These are phyloP conservation scores for Aphyosemion australe DNA, from an alignment of 2,113 vertebrate genomes.

Conservation along the genomic window DNA sequence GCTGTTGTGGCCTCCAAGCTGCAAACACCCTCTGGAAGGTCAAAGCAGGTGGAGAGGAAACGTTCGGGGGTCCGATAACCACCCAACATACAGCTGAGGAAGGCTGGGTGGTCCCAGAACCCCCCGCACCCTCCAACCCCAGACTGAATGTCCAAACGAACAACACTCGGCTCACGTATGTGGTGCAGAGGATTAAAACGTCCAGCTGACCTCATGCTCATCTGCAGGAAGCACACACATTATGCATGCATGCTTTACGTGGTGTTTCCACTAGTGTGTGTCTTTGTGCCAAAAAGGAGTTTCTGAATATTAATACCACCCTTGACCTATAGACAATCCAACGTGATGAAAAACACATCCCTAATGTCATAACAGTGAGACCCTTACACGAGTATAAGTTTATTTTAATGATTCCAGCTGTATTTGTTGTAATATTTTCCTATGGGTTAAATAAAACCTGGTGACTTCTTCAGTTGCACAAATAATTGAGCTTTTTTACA, in stretches of 20 bases:
- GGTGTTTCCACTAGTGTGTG: constrained; percentile 2
- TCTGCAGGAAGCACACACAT: constrained; percentile 13
- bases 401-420: no score
- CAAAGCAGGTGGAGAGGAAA: constrained; percentile 56
- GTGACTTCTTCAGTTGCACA: no score
- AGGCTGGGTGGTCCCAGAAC: constrained; percentile 48
- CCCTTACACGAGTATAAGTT: no score
- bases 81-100: constrained; percentile 60
- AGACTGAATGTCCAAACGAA: constrained; percentile 1
- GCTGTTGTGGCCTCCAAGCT: constrained; percentile 44
- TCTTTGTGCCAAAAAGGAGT: constrained; percentile 3
- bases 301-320: background rate
- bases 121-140: background rate
- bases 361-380: no score
- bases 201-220: constrained; percentile 34
- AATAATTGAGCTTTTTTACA: no score
- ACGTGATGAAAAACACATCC: no score
- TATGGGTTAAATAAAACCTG: no score
- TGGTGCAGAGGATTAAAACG: constrained; percentile 27
- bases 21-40: constrained; percentile 19
- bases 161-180: constrained; percentile 19
- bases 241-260: constrained; percentile 45
- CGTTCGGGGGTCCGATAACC: constrained; percentile 21
- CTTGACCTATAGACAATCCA: background rate
- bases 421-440: no score